Base-by-base conservation (phyloP, 2,797 vertebrate genomes). In the Paratrypauchen microcephalus region DNA sequence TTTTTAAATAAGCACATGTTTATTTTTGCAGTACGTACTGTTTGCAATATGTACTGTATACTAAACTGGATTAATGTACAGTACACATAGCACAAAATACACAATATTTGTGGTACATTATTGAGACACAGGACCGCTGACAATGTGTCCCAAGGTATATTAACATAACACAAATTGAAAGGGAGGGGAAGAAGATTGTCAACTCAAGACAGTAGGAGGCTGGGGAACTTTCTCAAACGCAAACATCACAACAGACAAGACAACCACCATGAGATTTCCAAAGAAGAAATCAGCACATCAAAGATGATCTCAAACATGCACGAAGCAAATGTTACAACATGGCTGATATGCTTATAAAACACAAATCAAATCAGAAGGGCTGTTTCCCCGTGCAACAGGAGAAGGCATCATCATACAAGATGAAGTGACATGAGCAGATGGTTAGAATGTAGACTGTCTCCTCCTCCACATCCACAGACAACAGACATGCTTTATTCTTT, bases 171-270 rank as follows among this genome's bases (percentile, higher is more conserved):
- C 9, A 8, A 21, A 62, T 12, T 62, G 60, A 62, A 41, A 41
- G 12, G 32, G n/a, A 62, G 9, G 16, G 28, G 5, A 32, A 60
- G 32, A 21, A 13, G 59, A 62, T 6, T 6, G 41, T 45, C 13
- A 15, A 24, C 36, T 23, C n/a, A 41, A 47, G 32, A 8, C 62
- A 64, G 3, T 5, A 62, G 36, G 60, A 47, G 41, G 26, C 23
- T 18, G 3, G 16, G 15, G 15, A 41, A 64, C 61, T 64, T 62
- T 45, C 41, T 47, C 39, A 64, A 19, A 48, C 1, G 61, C 61
- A 64, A 64, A 64, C 61, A 64, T 47, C 61, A 48, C 61, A 28
- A 32, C 39, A 41, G 60, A 60, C 36, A 24, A 62, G 59, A 60
- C 7, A 36, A 60, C 19, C 21, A 47, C 41, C 41, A 18, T 12